phyloP scores from a whole-genome alignment of 2,113 vertebrate genomes.

The Chloebia gouldiae region DNA sequence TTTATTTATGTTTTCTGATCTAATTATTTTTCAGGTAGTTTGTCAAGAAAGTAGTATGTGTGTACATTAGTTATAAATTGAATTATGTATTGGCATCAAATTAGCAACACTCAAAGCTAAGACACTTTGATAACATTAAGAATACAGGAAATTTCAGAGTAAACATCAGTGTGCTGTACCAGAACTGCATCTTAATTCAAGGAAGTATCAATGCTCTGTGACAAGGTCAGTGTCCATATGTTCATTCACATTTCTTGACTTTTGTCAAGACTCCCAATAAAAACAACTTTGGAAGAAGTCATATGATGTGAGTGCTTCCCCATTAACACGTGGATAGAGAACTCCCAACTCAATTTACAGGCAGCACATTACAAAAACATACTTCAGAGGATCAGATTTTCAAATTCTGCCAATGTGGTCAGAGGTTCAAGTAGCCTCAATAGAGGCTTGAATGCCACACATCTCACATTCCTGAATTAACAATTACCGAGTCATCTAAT shows the following conservation, averaged over 20 bases:
- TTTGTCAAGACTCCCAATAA: neutral
- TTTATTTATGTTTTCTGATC: neutral
- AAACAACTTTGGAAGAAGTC: neutral
- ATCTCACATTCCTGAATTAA: constrained; percentile 10
- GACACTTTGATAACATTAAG: neutral
- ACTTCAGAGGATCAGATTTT: neutral
- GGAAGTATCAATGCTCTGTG: neutral
- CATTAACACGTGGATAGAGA: neutral
- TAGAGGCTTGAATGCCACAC: neutral
- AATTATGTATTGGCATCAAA: neutral
- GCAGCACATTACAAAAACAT: neutral
- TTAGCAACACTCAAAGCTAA: neutral
- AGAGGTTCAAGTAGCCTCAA: neutral
- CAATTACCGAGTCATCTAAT: neutral
- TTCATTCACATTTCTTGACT: neutral
- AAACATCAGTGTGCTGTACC: neutral
- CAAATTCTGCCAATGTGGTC: neutral
- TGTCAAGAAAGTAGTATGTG: neutral
- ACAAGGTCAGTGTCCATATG: neutral
- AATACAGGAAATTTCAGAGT: neutral
- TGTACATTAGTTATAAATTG: neutral
- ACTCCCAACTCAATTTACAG: neutral
- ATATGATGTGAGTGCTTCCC: neutral
- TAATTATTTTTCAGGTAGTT: neutral
- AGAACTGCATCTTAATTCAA: neutral